Evolutionary conservation across 2,888 invertebrate genomes (phyloP).

Genomic region (Mythimna albipuncta): DNA sequence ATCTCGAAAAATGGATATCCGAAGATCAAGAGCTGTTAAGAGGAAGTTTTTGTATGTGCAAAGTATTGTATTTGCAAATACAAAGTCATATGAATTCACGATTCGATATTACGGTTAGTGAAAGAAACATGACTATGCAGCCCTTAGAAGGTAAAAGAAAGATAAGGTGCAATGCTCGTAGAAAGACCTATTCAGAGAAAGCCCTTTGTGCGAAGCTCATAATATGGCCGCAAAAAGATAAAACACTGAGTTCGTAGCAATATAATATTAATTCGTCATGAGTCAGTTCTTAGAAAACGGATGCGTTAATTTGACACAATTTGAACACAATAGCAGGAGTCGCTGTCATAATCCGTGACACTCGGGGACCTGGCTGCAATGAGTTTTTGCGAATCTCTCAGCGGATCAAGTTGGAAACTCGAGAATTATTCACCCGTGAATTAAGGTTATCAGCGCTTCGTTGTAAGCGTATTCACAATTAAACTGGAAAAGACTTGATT

Average conservation of each 20-base stretch:
- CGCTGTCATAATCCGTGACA: conserved; percentile 60
- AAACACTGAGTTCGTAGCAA: conserved; percentile 34
- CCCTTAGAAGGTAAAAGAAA: conserved; percentile 13
- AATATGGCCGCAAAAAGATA: conserved; percentile 53
- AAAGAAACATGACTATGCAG: conserved; percentile 13
- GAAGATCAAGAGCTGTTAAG: conserved; percentile 49
- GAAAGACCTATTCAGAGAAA: conserved; percentile 48
- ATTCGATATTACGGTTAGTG: conserved; percentile 13
- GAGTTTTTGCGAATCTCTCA: conserved; percentile 57
- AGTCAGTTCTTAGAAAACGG: conserved; percentile 67
- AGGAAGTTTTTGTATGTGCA: conserved; percentile 35
- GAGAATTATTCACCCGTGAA: conserved; percentile 51
- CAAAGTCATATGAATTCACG: conserved; percentile 17
- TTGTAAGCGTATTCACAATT: conserved; percentile 14
- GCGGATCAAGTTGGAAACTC: conserved; percentile 46
- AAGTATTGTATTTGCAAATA: conserved; percentile 31
- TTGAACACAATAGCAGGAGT: conserved; percentile 65
- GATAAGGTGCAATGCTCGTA: conserved; percentile 14
- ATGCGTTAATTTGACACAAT: conserved; percentile 68
- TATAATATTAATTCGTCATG: conserved; percentile 50
- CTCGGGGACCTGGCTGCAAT: conserved; percentile 47
- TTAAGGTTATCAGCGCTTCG: conserved; percentile 33
- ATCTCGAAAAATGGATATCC: conserved; percentile 52
- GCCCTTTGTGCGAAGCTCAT: conserved; percentile 35
- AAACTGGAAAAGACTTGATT: not conserved